Evolutionary conservation across 2,113 vertebrate species (phyloP), one percentile per base, ranked within the genome.

Genomic region (Dinomys branickii): DNA sequence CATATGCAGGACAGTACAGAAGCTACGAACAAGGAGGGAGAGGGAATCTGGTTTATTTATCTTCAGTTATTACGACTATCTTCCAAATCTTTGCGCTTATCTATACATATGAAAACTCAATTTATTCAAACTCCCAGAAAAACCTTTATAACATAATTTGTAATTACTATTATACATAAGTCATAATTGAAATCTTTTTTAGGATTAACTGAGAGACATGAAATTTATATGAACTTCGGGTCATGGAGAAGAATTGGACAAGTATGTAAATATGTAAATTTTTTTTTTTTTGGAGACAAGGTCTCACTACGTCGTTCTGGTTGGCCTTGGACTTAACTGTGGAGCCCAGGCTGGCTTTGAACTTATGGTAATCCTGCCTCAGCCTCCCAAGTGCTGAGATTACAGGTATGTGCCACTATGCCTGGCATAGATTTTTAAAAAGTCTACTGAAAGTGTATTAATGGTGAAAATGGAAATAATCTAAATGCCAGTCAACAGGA

Each of bases 151-250:
- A 71, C 20, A 73, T 22, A 86, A 44, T 35, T 54, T 4, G 65
- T 30, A 69, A 81, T 63, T 88, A 69, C 11, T 71, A 67, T 16
- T 44, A 88, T n/a, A 56, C 11, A 81, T 88, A 14, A 92, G 22
- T 81, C 38, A 41, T 33, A 88, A 94, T n/a, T 88, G 50, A 80
- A 92, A 88, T 93, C 3, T 33, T 88, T 78, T 69, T 88, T 69
- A 86, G n/a, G 14, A 80, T 56, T 86, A 58, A 69, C 35, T 65
- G 56, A 80, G 24, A 54, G 20, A 67, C 56, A 78, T 86, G 44
- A 65, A 86, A 87, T 47, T 87, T 87, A 33, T 88, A 17, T 50
- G 81, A 16, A 17, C 38, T 41, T 67, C 10, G 65, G 10, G 7
- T 47, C 28, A 0, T 7, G 11, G 30, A 54, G 30, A 81, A 81